Conservation (phyloP, 2,888 invertebrate genomes). For the Merodon equestris region DNA sequence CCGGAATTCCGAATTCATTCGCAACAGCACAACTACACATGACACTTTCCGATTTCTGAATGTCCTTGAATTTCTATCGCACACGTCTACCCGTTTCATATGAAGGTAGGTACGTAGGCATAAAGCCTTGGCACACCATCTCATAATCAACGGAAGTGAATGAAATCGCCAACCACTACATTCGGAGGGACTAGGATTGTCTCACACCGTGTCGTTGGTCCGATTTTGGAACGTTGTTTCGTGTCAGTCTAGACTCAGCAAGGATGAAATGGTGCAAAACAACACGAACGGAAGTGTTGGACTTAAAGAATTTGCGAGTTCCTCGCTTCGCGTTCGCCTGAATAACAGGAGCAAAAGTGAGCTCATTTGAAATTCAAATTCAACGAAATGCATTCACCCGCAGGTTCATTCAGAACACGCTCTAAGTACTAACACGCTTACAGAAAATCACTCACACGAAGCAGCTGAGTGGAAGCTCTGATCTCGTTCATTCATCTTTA, state of each 20-base stretch:
- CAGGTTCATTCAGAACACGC: constrained; percentile 45
- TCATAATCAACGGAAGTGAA: constrained; percentile 49
- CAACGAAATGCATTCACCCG: constrained; percentile 62
- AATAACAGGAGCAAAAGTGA: constrained; percentile 24
- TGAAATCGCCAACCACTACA: constrained; percentile 45
- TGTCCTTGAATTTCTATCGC: constrained; percentile 61
- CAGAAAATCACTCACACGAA: constrained; percentile 9
- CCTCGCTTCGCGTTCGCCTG: constrained; percentile 1
- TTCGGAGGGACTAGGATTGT: background rate
- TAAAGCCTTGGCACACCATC: too few species aligned
- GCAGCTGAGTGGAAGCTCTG: too few species aligned
- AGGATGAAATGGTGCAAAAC: constrained; percentile 3
- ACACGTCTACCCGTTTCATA: constrained; percentile 18
- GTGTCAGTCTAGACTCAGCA: background rate
- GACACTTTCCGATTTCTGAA: constrained; percentile 29
- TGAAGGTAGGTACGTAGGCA: too few species aligned
- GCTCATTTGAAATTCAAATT: constrained; percentile 69
- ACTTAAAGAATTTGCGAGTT: constrained; percentile 39
- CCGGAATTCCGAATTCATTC: constrained; percentile 65
- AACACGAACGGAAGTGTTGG: constrained; percentile 38
- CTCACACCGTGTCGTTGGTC: too few species aligned
- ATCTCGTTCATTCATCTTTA: constrained; percentile 36
- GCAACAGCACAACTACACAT: constrained; percentile 35
- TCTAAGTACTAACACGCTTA: too few species aligned
- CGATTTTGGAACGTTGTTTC: too few species aligned